Evolutionary conservation across 35 echinoderm and acorn worm species (phyloP).

Genomic region (Anneissia japonica): DNA sequence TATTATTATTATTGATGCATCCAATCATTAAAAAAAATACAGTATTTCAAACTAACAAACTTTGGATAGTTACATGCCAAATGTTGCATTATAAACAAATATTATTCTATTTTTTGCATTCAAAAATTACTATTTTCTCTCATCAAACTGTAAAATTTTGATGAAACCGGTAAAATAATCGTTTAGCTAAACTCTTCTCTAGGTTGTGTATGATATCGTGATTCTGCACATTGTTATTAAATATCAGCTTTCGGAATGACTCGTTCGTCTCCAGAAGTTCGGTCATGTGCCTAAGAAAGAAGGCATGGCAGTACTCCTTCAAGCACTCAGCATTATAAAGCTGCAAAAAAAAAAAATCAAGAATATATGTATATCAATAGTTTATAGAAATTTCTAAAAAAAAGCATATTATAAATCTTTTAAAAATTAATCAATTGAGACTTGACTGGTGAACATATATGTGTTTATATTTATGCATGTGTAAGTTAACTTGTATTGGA

Average conservation of each 20-base stretch:
- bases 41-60: not conserved
- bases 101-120: no score
- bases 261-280: constrained; percentile 78
- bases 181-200: constrained; percentile 52
- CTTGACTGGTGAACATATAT: no score
- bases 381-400: not conserved
- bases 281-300: constrained; percentile 64
- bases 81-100: no score
- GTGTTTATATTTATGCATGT: no score
- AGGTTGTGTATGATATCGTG: constrained; percentile 38
- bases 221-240: constrained; percentile 39
- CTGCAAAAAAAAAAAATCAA: constrained; percentile 19
- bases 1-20: not conserved
- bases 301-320: constrained; percentile 72
- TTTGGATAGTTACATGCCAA: no score
- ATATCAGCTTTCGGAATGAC: constrained; percentile 66
- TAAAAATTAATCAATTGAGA: no score
- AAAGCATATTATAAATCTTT: no score
- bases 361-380: not conserved
- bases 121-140: no score
- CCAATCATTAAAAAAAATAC: not conserved
- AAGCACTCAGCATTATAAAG: constrained; percentile 73
- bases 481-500: no score
- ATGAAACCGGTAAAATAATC: constrained; percentile 26
- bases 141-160: constrained; percentile 46